Evolutionary conservation across 2,888 invertebrate species (phyloP), one percentile per base, ranked within the genome.

Genomic region (Ectropis crepuscularia): DNA sequence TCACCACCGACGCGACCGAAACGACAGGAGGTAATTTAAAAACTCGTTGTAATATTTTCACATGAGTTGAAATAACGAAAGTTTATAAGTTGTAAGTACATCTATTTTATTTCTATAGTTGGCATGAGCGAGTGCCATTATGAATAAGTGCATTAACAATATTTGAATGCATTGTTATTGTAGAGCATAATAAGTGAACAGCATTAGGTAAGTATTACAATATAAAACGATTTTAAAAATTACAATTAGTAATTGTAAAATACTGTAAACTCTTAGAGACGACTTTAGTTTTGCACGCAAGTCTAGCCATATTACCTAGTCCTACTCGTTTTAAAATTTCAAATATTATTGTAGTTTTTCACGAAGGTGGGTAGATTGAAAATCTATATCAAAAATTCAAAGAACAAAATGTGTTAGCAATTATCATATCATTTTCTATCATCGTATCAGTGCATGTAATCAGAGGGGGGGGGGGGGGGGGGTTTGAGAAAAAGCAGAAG

Each of bases 401-500:
- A 37, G 47, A 43, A 43, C 46, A 54, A 54, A 16, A 16, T 46
- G 37, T 46, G 16, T 16, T 53, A 39, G 54, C 51, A 45, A 57
- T 47, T n/a, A 12, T 36, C 53, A 61, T 58, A 54, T 54, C 48
- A 57, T 58, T 41, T 53, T 47, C 42, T 39, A 47, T 41, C 51
- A 60, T 45, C 6, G 10, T 48, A 45, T 62, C 61, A 51, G 6
- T 61, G 36, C 46, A 38, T 43, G 39, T 28, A 57, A 50, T 37
- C 38, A 53, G 16, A n/a, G n/a, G n/a, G n/a, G n/a, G 5, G 50
- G 39, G 58, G 51, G 5, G 50, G 39, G 58, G 5, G 50, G 39
- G 58, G 51, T 61, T 72, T 68, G 36, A 28, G 69, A 53, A 77
- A 81, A 86, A 85, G 77, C 84, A 82, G 81, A 85, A 85, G 83